phyloP scores from a whole-genome alignment of 1,140 invertebrate genomes.

The Drosophila chauvacae region DNA sequence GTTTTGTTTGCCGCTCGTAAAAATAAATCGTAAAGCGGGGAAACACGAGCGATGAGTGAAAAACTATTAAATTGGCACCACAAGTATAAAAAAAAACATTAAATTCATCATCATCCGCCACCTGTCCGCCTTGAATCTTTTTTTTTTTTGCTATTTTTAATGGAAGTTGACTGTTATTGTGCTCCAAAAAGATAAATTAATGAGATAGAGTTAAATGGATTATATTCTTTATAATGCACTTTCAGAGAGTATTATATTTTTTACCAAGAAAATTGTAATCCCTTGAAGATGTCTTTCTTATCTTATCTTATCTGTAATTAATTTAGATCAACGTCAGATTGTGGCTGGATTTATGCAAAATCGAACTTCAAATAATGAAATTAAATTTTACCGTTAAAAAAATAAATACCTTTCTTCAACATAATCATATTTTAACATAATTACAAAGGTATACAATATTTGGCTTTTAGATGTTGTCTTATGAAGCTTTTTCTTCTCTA shows the following conservation, averaged over 20 bases:
- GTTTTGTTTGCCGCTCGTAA: constrained; percentile 54
- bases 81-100: constrained; percentile 6
- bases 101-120: constrained; percentile 21
- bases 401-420: neutral
- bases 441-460: neutral
- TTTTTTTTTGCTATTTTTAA: constrained; percentile 19
- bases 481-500: neutral
- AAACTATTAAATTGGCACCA: constrained; percentile 44
- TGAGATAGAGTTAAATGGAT: too few species aligned
- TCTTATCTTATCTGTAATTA: too few species aligned
- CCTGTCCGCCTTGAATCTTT: constrained; percentile 46
- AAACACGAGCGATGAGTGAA: constrained; percentile 14
- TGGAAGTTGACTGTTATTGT: constrained; percentile 1
- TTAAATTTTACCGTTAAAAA: too few species aligned
- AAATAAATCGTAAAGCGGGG: constrained; percentile 55
- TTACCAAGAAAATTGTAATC: too few species aligned
- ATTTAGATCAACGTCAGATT: too few species aligned
- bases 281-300: too few species aligned
- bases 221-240: too few species aligned
- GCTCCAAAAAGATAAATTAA: constrained; percentile 3
- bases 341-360: too few species aligned
- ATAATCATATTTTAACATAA: neutral
- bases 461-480: neutral
- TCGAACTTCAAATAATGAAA: too few species aligned
- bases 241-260: too few species aligned